These are phyloP conservation scores for Myopa tessellatipennis DNA, from an alignment of 2,888 invertebrate genomes.

Conservation along the genomic window DNA sequence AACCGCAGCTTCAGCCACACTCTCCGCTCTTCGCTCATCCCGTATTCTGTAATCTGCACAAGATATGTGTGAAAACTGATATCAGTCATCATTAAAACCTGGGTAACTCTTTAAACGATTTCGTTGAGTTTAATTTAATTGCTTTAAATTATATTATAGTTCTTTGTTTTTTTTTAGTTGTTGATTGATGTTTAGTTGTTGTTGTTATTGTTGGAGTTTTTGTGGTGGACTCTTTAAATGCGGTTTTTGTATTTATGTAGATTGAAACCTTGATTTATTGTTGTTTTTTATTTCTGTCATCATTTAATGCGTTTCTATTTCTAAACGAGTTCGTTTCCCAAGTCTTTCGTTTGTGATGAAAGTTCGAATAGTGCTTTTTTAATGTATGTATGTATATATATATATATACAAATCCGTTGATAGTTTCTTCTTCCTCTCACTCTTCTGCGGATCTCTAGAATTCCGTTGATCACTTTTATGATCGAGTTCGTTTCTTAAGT, in stretches of 20 bases:
- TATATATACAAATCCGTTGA: not conserved
- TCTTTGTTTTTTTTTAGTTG: not conserved
- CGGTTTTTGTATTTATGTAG: constrained; percentile 10
- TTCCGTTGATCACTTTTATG: not conserved
- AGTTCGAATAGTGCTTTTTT: not conserved
- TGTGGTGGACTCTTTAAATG: not conserved
- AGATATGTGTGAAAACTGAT: constrained; percentile 47
- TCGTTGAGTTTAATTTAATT: constrained; percentile 42
- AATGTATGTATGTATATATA: no score
- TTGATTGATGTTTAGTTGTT: constrained; percentile 21
- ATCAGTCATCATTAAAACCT: constrained; percentile 50
- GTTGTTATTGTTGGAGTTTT: not conserved
- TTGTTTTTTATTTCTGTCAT: not conserved
- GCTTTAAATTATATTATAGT: constrained; percentile 7
- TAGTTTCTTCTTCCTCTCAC: not conserved
- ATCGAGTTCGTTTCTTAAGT: not conserved
- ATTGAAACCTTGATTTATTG: not conserved
- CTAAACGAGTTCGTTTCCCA: not conserved
- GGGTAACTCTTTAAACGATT: constrained; percentile 43
- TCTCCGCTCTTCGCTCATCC: not conserved
- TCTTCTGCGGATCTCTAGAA: not conserved
- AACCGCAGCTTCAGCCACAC: not conserved
- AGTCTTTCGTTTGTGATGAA: no score
- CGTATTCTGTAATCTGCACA: not conserved
- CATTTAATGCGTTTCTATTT: not conserved